phyloP scores from a whole-genome alignment of 2,888 invertebrate genomes.

The Zonitis immaculata region DNA sequence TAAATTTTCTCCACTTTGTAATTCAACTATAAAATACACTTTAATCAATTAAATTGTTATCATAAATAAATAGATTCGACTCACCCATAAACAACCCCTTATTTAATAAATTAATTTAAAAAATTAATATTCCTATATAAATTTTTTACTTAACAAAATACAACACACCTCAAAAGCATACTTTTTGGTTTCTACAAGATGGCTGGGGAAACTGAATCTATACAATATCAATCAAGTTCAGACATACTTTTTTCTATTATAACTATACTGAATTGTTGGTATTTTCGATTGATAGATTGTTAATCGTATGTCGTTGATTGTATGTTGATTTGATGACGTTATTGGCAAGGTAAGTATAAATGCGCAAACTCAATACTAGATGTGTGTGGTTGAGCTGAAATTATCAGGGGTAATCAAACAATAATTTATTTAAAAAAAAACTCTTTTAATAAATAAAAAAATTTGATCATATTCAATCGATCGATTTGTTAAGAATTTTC shows the following conservation, averaged over 20 bases:
- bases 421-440: too few relatives aligned
- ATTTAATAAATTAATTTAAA: conserved; percentile 35
- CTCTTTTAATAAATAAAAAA: too few relatives aligned
- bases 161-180: conserved; percentile 51
- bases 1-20: conserved; percentile 19
- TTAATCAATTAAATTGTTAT: neutral
- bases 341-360: conserved; percentile 41
- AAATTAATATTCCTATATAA: too few relatives aligned
- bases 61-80: conserved; percentile 27
- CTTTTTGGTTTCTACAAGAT: conserved; percentile 49
- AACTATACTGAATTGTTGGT: too few relatives aligned
- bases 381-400: conserved; percentile 21
- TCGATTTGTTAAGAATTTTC: too few relatives aligned
- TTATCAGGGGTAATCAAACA: conserved; percentile 35
- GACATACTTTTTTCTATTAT: conserved; percentile 30
- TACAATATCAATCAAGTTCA: conserved; percentile 33
- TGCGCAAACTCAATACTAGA: conserved; percentile 32
- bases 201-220: conserved; percentile 48
- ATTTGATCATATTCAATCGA: too few relatives aligned
- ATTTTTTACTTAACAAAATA: conserved; percentile 44
- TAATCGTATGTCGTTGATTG: conserved; percentile 36
- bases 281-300: neutral
- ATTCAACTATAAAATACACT: conserved; percentile 18
- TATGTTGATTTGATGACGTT: conserved; percentile 38
- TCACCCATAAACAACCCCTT: conserved; percentile 46